Evolutionary conservation across 30 jellyfish, hydroid and myxozoan genomes (phyloP).

Genomic region (Hydractinia echinata): DNA sequence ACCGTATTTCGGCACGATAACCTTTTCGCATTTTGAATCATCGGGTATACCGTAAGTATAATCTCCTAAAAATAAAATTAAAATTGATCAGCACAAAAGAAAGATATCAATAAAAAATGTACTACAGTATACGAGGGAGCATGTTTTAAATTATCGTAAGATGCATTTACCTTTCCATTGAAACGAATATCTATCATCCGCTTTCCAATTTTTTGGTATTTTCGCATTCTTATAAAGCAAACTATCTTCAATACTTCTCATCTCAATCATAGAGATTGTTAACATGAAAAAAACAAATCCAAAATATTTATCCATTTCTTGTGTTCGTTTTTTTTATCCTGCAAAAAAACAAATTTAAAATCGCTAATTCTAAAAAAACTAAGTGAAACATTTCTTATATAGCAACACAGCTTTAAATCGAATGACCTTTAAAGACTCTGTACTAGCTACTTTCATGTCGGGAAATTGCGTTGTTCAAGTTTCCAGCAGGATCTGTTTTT

Average conservation of each 20-base stretch:
- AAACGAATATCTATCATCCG: neutral
- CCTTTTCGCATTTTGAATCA: neutral
- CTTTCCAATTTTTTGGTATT: neutral
- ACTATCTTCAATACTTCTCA: neutral
- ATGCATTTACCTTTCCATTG: constrained; percentile 6
- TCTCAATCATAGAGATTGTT: neutral
- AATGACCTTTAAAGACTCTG: no score
- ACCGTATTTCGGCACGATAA: neutral
- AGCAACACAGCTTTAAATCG: no score
- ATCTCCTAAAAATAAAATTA: neutral
- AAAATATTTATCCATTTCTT: neutral
- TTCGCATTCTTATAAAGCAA: neutral
- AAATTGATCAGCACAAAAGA: neutral
- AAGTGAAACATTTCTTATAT: no score
- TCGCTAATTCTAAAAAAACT: no score
- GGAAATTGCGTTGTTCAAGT: no score
- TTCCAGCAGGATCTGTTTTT: no score
- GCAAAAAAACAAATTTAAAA: no score
- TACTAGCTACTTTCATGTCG: no score
- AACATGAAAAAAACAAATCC: neutral
- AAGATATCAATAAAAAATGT: neutral
- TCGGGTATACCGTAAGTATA: constrained; percentile 11
- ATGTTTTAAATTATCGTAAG: neutral
- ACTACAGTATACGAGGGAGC: neutral
- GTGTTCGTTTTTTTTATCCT: neutral